Evolutionary conservation across 2,888 invertebrate species (phyloP), one percentile per base, ranked within the genome.

Genomic region (Therioaphis trifolii): DNA sequence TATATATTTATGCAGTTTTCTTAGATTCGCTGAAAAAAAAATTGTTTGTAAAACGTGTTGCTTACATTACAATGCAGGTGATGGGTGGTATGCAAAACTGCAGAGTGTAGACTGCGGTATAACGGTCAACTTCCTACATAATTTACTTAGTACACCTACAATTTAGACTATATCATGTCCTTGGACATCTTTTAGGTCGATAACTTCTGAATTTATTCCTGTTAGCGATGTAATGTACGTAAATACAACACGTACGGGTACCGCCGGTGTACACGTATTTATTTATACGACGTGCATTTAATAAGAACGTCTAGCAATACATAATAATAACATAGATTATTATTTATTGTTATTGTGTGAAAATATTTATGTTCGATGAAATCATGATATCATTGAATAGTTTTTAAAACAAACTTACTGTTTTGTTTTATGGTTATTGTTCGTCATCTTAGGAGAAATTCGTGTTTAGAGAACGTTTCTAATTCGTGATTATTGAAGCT

Each of bases 101-200:
- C 11, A 11, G 14, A 68, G 27, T 74, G 74, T 58, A 58, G 15
- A 58, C 18, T 58, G 40, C 66, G 15, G 55, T 43, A 27, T 79
- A 79, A 69, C 79, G 79, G 79, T 80, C 58, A 80, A 72, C 72
- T 80, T 80, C 80, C 80, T 80, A 80, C 80, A 46, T 61, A 24
- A 24, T 43, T 55, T 63, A 12, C n/a, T 12, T 11, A 52, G 14
- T 14, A 77, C 77, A 49, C 66, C 66, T 66, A 77, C 77, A 66
- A 77, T 66, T 66, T 52, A 49, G 77, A 66, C 29, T 77, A 77
- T 29, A 61, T 69, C 76, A 9, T 63, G 76, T 77, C 77, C 77
- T 77, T 77, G 77, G 49, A 49, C 49, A 21, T 78, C 49, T 66
- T 78, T 78, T 68, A 49, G 77, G 77, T 78, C 66, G 77, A 78